A percentile compares a stretch with the other conserved stretches of the same genome.
Evolutionary conservation across 1,140 invertebrate species (phyloP).

Genomic region (Globodera rostochiensis): DNA sequence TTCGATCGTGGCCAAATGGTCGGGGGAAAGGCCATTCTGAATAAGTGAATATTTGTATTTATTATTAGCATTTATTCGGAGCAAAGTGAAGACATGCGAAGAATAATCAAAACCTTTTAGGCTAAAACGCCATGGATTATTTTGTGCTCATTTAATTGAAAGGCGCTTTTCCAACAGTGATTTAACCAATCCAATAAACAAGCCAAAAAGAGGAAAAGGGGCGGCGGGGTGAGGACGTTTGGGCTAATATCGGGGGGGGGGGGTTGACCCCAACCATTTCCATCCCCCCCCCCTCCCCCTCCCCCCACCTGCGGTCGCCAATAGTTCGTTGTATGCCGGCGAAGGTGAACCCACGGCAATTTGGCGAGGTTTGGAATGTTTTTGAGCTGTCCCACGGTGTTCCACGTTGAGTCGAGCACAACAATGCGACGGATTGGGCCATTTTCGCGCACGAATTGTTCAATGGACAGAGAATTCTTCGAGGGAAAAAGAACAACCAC

Average conservation of each 20-base stretch:
- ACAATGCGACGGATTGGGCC: constrained; percentile 51
- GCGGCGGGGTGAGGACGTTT: neutral
- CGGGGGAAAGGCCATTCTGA: constrained; percentile 46
- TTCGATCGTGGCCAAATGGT: constrained; percentile 61
- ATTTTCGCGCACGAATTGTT: constrained; percentile 48
- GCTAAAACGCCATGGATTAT: no score
- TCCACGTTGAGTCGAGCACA: constrained; percentile 61
- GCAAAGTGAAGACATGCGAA: no score
- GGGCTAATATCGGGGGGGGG: neutral
- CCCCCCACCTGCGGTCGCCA: constrained; percentile 59
- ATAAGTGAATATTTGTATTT: constrained; percentile 10
- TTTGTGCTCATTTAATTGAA: no score
- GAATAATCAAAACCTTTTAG: no score
- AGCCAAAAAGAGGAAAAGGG: neutral
- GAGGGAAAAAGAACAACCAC: constrained; percentile 22
- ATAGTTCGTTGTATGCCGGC: constrained; percentile 56
- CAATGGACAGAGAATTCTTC: constrained; percentile 37
- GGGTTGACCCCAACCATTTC: no score
- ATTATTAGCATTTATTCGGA: no score
- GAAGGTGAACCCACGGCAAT: constrained; percentile 52
- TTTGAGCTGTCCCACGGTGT: constrained; percentile 50
- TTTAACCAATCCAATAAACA: no score
- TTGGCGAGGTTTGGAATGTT: constrained; percentile 40
- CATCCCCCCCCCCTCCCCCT: neutral
- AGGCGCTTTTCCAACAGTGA: no score